Evolutionary conservation across 37 sponge, comb jelly and placozoan species (phyloP).

Genomic region (Mnemiopsis leidyi): DNA sequence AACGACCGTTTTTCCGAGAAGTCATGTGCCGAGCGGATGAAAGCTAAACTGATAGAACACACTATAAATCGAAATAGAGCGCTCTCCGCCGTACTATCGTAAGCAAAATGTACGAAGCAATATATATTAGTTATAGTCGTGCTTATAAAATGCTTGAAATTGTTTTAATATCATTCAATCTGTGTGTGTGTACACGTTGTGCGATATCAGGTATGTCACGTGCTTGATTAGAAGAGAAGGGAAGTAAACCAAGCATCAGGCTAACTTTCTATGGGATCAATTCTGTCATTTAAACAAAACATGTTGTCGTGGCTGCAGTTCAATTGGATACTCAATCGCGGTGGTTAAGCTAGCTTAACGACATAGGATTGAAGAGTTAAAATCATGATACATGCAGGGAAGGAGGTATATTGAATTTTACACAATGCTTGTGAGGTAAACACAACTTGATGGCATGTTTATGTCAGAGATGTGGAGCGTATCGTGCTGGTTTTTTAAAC

Average conservation of each 20-base stretch:
- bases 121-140: neutral
- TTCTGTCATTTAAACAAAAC: too few relatives aligned
- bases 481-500: too few relatives aligned
- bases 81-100: too few relatives aligned
- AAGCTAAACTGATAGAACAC: neutral
- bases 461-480: too few relatives aligned
- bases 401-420: too few relatives aligned
- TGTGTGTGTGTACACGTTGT: neutral
- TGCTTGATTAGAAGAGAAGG: neutral
- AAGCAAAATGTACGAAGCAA: slow-evolving; percentile 5
- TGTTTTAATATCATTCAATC: slow-evolving; percentile 30
- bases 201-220: neutral
- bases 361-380: too few relatives aligned
- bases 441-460: too few relatives aligned
- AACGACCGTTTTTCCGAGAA: neutral
- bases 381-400: too few relatives aligned
- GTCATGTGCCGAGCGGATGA: neutral
- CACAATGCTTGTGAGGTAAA: too few relatives aligned
- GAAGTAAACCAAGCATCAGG: neutral
- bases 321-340: too few relatives aligned
- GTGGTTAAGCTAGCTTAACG: too few relatives aligned
- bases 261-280: neutral
- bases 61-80: neutral
- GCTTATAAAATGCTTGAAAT: slow-evolving; percentile 13
- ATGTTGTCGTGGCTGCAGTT: too few relatives aligned